Conservation (phyloP, 2,888 invertebrate species). For the Drosophila fungiperda region DNA sequence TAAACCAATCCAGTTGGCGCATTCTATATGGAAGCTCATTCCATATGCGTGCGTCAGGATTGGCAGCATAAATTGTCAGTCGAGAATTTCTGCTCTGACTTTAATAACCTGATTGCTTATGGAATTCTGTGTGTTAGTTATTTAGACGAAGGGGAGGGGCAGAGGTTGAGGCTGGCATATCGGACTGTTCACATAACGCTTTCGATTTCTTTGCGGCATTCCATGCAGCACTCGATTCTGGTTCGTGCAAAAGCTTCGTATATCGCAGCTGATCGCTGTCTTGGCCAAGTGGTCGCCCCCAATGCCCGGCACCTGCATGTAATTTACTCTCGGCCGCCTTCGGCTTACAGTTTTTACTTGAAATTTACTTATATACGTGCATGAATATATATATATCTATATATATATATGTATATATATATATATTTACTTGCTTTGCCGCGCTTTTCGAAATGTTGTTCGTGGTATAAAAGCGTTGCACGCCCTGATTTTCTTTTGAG, state of each 20-base stretch:
- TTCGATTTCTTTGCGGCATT: constrained; percentile 75
- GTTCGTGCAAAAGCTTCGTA: constrained; percentile 49
- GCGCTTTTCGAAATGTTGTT: constrained; percentile 61
- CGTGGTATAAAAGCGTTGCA: constrained; percentile 84
- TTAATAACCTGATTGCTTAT: constrained; percentile 65
- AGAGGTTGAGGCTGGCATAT: constrained; percentile 8
- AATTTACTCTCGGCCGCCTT: constrained; percentile 60
- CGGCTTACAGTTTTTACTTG: constrained; percentile 54
- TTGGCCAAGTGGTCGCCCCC: constrained; percentile 7
- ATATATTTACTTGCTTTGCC: constrained; percentile 30
- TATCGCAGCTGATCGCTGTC: constrained; percentile 65
- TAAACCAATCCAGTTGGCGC: constrained; percentile 7
- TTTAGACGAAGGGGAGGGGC: not conserved
- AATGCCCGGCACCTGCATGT: constrained; percentile 35
- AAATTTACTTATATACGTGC: constrained; percentile 43
- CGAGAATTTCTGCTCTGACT: constrained; percentile 58
- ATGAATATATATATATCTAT: constrained; percentile 15
- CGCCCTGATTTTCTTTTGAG: constrained; percentile 85
- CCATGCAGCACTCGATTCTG: constrained; percentile 60
- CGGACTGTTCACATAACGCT: constrained; percentile 38
- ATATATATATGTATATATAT: constrained; percentile 7
- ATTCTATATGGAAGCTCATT: constrained; percentile 51
- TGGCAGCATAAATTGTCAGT: constrained; percentile 61
- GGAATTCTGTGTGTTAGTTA: constrained; percentile 34
- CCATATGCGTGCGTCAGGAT: constrained; percentile 60